These are phyloP conservation scores for Agriotes lineatus DNA, from an alignment of 2,888 invertebrate genomes.

Conservation along the genomic window DNA sequence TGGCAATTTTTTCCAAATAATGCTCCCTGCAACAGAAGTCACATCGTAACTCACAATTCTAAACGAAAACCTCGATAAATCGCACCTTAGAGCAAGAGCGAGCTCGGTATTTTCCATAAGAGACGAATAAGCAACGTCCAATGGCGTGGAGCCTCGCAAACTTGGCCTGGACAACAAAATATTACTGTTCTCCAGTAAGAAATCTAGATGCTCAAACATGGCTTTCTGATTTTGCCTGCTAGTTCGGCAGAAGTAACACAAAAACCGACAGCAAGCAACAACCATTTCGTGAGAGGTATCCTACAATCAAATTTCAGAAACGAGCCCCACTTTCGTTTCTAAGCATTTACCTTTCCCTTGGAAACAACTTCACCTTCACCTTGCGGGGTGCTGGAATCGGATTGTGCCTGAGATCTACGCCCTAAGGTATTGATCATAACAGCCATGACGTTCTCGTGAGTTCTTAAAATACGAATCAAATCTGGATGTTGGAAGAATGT, in stretches of 20 bases:
- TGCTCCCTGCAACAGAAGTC: slow-evolving; percentile 78
- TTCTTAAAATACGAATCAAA: slow-evolving; percentile 93
- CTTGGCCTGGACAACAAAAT: slow-evolving; percentile 96
- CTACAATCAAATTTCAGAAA: too few relatives aligned
- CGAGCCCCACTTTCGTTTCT: too few relatives aligned
- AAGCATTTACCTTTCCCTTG: slow-evolving; percentile 71
- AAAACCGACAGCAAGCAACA: slow-evolving; percentile 98
- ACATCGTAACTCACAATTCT: background rate
- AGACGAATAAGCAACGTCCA: slow-evolving; percentile 99
- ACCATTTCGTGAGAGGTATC: slow-evolving; percentile 99
- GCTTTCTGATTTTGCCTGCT: slow-evolving; percentile 99
- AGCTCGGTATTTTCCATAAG: slow-evolving; percentile 99
- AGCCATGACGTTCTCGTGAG: slow-evolving; percentile 99
- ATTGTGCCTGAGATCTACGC: slow-evolving; percentile 90
- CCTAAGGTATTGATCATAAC: slow-evolving; percentile 99
- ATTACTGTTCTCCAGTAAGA: slow-evolving; percentile 97
- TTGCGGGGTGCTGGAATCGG: slow-evolving; percentile 81
- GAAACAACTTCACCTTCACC: slow-evolving; percentile 69
- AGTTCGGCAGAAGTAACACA: slow-evolving; percentile 99
- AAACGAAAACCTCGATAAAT: background rate
- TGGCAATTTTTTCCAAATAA: slow-evolving; percentile 97
- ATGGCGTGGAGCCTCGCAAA: slow-evolving; percentile 94
- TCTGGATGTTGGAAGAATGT: slow-evolving; percentile 99
- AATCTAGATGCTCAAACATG: slow-evolving; percentile 99
- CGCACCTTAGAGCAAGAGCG: slow-evolving; percentile 88